Percentiles rank a stretch among this genome's conserved stretches.
Evolutionary conservation across 53 echinoderm and acorn worm species (phyloP).

Genomic region (Crossaster papposus): DNA sequence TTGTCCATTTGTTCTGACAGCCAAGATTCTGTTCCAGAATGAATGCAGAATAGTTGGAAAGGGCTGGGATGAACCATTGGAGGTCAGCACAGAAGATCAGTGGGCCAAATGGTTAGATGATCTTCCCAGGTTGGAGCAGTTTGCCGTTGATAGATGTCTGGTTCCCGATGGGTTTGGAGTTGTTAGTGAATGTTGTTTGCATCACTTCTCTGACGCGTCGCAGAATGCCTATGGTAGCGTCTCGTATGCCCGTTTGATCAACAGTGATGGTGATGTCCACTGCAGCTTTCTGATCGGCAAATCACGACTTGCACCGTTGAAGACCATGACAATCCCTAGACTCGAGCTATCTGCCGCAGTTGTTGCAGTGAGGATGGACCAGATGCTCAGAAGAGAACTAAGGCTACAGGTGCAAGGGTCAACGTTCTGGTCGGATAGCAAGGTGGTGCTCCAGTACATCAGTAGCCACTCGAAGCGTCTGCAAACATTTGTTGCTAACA

Average conservation of each 20-base stretch:
- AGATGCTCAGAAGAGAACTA: conserved; percentile 47
- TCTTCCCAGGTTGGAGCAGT: conserved; percentile 27
- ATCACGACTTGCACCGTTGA: conserved; percentile 58
- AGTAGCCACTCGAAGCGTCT: conserved; percentile 30
- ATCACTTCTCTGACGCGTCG: conserved; percentile 64
- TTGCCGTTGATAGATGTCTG: conserved; percentile 42
- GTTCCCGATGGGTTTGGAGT: conserved; percentile 28
- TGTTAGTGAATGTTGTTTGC: conserved; percentile 9
- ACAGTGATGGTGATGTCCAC: conserved; percentile 20
- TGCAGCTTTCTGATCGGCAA: conserved; percentile 58
- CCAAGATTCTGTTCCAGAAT: conserved; percentile 60
- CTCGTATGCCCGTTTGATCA: conserved; percentile 37
- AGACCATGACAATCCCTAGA: conserved; percentile 60
- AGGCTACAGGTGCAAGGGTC: conserved; percentile 31
- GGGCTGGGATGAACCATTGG: conserved; percentile 51
- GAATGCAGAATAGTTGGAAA: conserved; percentile 26
- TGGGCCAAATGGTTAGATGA: conserved; percentile 50
- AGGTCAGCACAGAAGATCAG: not conserved
- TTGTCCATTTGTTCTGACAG: conserved; percentile 41
- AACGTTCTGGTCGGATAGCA: conserved; percentile 61
- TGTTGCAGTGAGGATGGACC: conserved; percentile 39
- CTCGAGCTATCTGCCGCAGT: conserved; percentile 60
- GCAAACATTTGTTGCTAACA: conserved; percentile 67
- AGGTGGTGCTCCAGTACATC: conserved; percentile 64
- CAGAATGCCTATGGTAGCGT: conserved; percentile 62